These are phyloP conservation scores for Apamea sordens DNA, from an alignment of 2,888 invertebrate species.

Conservation along the genomic window DNA sequence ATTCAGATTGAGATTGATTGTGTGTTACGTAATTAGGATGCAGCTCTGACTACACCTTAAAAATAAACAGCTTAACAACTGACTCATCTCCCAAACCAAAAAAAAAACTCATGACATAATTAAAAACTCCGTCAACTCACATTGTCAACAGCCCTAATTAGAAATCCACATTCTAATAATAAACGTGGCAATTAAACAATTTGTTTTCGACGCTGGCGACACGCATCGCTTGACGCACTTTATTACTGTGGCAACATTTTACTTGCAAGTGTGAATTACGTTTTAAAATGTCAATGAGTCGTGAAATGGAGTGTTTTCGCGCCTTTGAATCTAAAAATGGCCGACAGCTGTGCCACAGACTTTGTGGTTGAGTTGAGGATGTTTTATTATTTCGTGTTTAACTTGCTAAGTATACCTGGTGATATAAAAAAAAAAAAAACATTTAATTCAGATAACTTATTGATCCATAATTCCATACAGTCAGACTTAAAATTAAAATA, in stretches of 20 bases:
- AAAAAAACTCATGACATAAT: conserved; percentile 31
- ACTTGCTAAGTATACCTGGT: conserved; percentile 46
- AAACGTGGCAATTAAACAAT: conserved; percentile 86
- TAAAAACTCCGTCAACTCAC: conserved; percentile 44
- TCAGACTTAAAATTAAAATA: no score
- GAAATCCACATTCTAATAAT: conserved; percentile 56
- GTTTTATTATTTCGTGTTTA: conserved; percentile 45
- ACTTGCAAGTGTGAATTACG: conserved; percentile 87
- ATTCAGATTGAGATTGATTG: no score
- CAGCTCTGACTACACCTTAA: background rate
- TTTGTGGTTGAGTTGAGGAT: conserved; percentile 28
- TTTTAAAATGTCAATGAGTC: conserved; percentile 82
- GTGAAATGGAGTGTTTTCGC: conserved; percentile 80
- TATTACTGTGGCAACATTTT: conserved; percentile 87
- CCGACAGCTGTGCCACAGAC: conserved; percentile 53
- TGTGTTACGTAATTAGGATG: no score
- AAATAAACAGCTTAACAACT: background rate
- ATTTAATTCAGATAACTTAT: no score
- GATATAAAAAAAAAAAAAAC: no score
- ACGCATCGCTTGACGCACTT: conserved; percentile 82
- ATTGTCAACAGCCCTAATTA: conserved; percentile 64
- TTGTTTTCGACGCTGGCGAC: conserved; percentile 83
- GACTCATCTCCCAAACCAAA: background rate
- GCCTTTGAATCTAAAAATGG: conserved; percentile 84
- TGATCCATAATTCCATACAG: no score